Base-by-base conservation (phyloP, 1,140 invertebrate genomes). In the Calephelis nemesis region DNA sequence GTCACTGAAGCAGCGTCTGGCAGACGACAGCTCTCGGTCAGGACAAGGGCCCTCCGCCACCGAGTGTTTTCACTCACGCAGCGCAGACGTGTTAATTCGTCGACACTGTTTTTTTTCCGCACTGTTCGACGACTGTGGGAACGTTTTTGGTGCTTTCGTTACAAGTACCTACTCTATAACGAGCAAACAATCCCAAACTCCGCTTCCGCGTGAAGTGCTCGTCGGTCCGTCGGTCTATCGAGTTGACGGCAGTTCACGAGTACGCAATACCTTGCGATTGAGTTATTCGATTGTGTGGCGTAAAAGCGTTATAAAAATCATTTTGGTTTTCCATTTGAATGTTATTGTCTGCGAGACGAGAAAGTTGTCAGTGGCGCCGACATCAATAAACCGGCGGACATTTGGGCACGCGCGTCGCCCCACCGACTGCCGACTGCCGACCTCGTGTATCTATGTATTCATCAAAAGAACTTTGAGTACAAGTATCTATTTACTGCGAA, bases 21-120 rank as follows among this genome's bases (percentile, higher is more conserved):
- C 63, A 73, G 72, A 74, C 77, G 86, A 85, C 87, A 89, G 83
- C 87, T 78, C 87, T 88, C 76, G 78, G 83, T 90, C 88, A 89
- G 77, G 74, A 83, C 74, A 78, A 90, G 88, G 70, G 86, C 87
- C 76, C 86, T 88, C 78, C 71, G 81, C 77, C 71, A 68, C 78
- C 75, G 82, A 90, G 83, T 90, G 89, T 89, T 91, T 90, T 90
- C 83, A 91, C 84, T 90, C 82, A 85, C 81, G 85, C 83, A 85
- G 80, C 77, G 83, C 78, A 70, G 87, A 91, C 87, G 87, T 91
- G 89, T 91, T 91, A 91, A 91, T 91, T 91, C 86, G 79, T 90
- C 89, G 89, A 87, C 80, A 89, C 83, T 85, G 83, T 85, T 84
- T 90, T 91, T 90, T 87, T 89, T 88, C 83, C 72, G 79, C 80